phyloP scores from a whole-genome alignment of 2,113 vertebrate species.

The Gorsachius goisagi region DNA sequence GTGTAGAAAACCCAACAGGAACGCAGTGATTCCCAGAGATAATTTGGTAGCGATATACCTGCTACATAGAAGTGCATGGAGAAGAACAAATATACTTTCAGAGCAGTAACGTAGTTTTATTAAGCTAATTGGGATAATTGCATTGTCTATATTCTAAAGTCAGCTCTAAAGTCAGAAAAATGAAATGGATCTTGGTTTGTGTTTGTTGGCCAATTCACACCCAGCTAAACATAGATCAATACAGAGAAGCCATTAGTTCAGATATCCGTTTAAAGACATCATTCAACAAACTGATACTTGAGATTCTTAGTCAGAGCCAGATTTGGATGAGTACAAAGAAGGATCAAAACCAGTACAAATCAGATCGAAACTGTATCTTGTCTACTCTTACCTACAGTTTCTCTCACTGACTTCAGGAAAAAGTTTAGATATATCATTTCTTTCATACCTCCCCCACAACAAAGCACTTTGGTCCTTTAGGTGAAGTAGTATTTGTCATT shows the following conservation, averaged over 20 bases:
- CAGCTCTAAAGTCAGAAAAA: neutral
- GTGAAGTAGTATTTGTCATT: neutral
- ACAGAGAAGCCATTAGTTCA: neutral
- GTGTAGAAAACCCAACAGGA: neutral
- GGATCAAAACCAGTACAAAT: neutral
- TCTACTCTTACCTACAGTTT: neutral
- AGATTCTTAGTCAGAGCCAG: neutral
- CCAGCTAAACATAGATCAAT: neutral
- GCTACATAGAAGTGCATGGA: neutral
- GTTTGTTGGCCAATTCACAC: neutral
- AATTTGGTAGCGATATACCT: fast-evolving
- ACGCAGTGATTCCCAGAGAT: neutral
- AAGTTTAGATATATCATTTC: neutral
- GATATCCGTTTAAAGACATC: neutral
- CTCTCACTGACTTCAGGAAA: neutral
- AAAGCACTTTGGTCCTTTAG: neutral
- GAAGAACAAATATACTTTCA: neutral
- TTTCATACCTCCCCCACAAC: neutral
- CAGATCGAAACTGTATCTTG: neutral
- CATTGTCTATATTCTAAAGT: neutral
- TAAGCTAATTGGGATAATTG: neutral
- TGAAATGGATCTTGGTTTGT: neutral
- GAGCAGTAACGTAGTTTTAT: neutral
- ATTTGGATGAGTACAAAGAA: neutral
- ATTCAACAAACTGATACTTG: neutral